These are phyloP conservation scores for Rhabdomys pumilio DNA, from an alignment of 2,797 vertebrate species.

Conservation along the genomic window DNA sequence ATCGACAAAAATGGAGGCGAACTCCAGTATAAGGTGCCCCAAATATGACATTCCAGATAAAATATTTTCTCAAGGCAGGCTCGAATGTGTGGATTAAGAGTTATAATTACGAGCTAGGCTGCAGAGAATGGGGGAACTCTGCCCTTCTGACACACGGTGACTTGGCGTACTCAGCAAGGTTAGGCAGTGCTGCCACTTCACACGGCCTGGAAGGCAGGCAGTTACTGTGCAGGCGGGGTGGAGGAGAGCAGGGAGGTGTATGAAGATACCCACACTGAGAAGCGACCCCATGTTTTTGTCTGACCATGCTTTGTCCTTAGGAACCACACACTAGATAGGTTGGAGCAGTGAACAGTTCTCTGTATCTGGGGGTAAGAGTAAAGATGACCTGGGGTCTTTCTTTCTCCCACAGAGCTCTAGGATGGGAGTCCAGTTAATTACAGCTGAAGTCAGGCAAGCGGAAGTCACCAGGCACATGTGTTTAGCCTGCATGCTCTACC, in stretches of 20 bases:
- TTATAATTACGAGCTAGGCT: fast-evolving
- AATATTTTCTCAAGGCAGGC: conserved; percentile 47
- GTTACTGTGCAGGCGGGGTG: neutral
- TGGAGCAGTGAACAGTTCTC: too few relatives aligned
- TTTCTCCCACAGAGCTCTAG: neutral
- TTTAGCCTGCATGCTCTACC: fast-evolving
- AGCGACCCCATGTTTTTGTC: neutral
- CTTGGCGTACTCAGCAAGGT: fast-evolving
- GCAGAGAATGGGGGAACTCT: neutral
- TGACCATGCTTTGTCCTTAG: neutral
- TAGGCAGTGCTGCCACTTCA: fast-evolving
- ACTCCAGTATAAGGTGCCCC: neutral
- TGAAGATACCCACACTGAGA: fast-evolving
- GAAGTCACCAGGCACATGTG: neutral
- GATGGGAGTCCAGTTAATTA: neutral
- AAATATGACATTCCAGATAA: conserved; percentile 31
- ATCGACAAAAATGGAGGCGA: neutral
- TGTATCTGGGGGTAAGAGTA: too few relatives aligned
- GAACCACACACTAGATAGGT: neutral
- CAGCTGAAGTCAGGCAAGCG: fast-evolving
- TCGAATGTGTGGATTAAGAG: neutral
- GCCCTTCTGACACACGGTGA: fast-evolving
- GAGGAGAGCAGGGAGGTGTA: neutral
- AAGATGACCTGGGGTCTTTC: neutral
- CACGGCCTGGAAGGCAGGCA: neutral